Evolutionary conservation across 2,888 invertebrate genomes (phyloP).

Genomic region (Ectobius pallidus): DNA sequence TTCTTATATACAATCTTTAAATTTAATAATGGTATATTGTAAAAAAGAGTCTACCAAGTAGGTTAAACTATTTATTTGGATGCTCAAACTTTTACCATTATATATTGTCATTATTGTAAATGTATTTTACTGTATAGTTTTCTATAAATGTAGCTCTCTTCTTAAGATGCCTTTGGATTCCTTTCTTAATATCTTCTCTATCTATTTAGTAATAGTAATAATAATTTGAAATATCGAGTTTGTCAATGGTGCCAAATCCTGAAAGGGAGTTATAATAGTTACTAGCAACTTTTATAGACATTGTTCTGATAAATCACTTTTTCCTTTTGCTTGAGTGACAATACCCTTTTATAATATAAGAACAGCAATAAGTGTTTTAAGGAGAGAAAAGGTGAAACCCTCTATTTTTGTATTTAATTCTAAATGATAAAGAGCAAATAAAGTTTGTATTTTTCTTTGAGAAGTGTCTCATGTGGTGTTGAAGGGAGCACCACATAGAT

Average conservation of each 20-base stretch:
- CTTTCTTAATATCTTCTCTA: background rate
- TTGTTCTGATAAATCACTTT: conserved; percentile 34
- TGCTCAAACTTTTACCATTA: no score
- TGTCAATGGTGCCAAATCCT: conserved; percentile 24
- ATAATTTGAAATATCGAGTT: conserved; percentile 15
- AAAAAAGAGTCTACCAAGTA: no score
- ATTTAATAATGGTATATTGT: no score
- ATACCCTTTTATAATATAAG: conserved; percentile 53
- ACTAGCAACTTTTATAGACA: conserved; percentile 16
- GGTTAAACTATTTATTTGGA: no score
- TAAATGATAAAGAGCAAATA: conserved; percentile 46
- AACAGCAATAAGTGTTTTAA: conserved; percentile 57
- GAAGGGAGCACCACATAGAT: conserved; percentile 40
- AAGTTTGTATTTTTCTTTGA: conserved; percentile 47
- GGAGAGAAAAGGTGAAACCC: conserved; percentile 57
- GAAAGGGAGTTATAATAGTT: background rate
- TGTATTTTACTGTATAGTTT: conserved; percentile 11
- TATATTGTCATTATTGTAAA: background rate
- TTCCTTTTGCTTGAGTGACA: conserved; percentile 47
- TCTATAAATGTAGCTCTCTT: background rate
- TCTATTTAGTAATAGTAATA: background rate
- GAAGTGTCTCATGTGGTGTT: conserved; percentile 44
- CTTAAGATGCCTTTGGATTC: background rate
- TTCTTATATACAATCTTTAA: no score
- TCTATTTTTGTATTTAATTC: conserved; percentile 60